Conservation (phyloP, 2,888 invertebrate species). For the Pilophorus perplexus region DNA sequence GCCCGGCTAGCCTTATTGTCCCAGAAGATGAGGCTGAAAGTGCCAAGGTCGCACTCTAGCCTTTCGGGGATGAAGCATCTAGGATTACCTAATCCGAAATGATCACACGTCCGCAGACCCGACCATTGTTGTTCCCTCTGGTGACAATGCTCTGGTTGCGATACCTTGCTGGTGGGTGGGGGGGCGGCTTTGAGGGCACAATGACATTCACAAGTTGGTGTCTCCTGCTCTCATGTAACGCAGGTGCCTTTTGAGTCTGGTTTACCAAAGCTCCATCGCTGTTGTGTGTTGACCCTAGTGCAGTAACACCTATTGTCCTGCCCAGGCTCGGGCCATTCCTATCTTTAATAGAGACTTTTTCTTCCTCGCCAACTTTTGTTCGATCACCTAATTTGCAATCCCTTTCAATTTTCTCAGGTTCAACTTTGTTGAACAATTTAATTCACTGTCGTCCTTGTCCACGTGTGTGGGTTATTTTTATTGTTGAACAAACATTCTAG, state of each 20-base stretch:
- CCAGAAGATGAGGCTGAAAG: constrained; percentile 2
- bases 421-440: too few relatives aligned
- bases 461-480: too few relatives aligned
- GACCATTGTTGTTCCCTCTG: constrained; percentile 4
- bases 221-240: constrained; percentile 27
- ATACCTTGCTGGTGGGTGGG: background rate
- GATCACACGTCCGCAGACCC: constrained; percentile 24
- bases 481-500: too few relatives aligned
- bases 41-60: constrained; percentile 15
- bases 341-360: background rate
- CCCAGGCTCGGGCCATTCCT: background rate
- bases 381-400: too few relatives aligned
- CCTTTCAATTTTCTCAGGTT: too few relatives aligned
- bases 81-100: constrained; percentile 28
- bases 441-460: too few relatives aligned
- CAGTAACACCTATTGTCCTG: constrained; percentile 1
- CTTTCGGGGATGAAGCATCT: constrained; percentile 12
- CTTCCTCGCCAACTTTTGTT: too few relatives aligned
- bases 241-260: constrained; percentile 22
- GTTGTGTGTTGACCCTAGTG: constrained; percentile 16
- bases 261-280: background rate
- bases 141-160: constrained; percentile 25
- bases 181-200: constrained; percentile 20
- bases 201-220: constrained; percentile 22
- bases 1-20: constrained; percentile 10